These are phyloP conservation scores for Mus musculus DNA, from an alignment of 2,113 vertebrate species.

Conservation along the genomic window GRCm39 chr4:119058001-119058500, in stretches of 20 bases:
- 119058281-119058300: constrained; percentile 37
- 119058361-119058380: constrained; percentile 62
- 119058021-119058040: neutral
- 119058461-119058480: constrained; percentile 64
- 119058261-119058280: constrained; percentile 50
- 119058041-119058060: neutral
- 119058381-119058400: constrained; percentile 42
- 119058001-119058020: neutral
- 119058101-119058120: constrained; percentile 98
- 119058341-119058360: constrained; percentile 33
- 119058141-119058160: constrained; percentile 97
- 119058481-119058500: constrained; percentile 59
- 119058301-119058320: neutral
- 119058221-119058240: neutral
- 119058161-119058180: constrained; percentile 94
- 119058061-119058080: neutral
- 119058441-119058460: constrained; percentile 65
- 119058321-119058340: constrained; percentile 38
- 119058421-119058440: constrained; percentile 67
- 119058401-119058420: constrained; percentile 60
- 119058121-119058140: constrained; percentile 99
- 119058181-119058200: neutral
- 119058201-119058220: constrained; percentile 21
- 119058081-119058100: constrained; percentile 90
- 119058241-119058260: constrained; percentile 9